Evolutionary conservation across 2,113 vertebrate genomes (phyloP), one percentile per base, ranked within the genome.

Genomic region (Perca schrenkii): DNA sequence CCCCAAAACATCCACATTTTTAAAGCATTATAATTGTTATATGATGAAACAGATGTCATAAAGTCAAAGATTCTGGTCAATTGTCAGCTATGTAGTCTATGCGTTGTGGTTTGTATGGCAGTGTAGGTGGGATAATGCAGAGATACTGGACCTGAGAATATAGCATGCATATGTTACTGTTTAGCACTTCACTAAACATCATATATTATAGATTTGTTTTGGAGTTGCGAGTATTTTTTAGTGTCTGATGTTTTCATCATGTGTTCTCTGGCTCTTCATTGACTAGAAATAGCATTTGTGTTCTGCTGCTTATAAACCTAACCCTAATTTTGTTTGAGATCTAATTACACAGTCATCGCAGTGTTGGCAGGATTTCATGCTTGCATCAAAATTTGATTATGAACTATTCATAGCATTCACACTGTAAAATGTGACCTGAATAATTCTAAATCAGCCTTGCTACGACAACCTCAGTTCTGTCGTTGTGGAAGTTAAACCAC

Each of bases 371-470:
- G 47, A 87, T 92, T 91, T 90, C 79, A 92, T 68, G 85, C 89
- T 90, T 31, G 71, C 78, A 86, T 89, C 65, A 88, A 90, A 83
- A 87, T 90, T 74, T 90, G 88, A 91, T 88, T 82, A 64, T 52
- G 22, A 85, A 79, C 83, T 87, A 87, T 91, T 91, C 62, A 79
- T 81, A 87, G 85, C 64, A 25, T 84, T 83, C 65, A 77, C 71
- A 8, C 77, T 72, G 56, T 71, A 77, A 90, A 87, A 89, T 89
- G 57, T 88, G 88, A 88, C 88, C 80, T 80, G 83, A 86, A 88
- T 90, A 75, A 80, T 85, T 84, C 67, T 63, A 66, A 80, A 56
- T 86, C 40, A 43, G 78, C 52, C 2, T 12, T 40, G 74, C 76
- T 40, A 34, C 50, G 34, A 71, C 76, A 79, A 80, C 64, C 78